Evolutionary conservation across 53 echinoderm and acorn worm genomes (phyloP).

Genomic region (Patiria pectinifera): DNA sequence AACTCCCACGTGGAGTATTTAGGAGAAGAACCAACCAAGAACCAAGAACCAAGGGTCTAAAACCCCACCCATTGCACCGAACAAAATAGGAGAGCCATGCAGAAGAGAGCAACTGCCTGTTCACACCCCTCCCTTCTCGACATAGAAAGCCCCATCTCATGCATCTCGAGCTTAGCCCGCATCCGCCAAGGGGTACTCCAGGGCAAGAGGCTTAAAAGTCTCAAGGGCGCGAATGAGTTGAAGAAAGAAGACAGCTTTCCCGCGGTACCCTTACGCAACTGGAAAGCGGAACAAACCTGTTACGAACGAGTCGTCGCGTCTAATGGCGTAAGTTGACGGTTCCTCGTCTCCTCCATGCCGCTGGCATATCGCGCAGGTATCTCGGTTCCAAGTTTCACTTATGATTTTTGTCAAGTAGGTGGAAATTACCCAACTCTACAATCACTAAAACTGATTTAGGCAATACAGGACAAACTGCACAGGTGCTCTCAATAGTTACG

Average conservation of each 20-base stretch:
- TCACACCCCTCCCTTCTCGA: too few relatives aligned
- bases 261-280: background rate
- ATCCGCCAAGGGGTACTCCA: background rate
- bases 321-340: background rate
- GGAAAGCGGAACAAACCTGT: slow-evolving; percentile 8
- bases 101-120: too few relatives aligned
- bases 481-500: background rate
- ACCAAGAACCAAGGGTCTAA: too few relatives aligned
- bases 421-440: background rate
- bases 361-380: background rate
- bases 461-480: background rate
- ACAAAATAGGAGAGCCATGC: too few relatives aligned
- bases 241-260: background rate
- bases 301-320: background rate
- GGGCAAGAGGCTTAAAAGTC: background rate
- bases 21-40: too few relatives aligned
- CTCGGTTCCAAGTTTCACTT: background rate
- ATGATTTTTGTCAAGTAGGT: background rate
- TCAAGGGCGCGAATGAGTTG: background rate
- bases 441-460: background rate
- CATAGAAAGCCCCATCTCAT: too few relatives aligned
- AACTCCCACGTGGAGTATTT: too few relatives aligned
- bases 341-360: background rate
- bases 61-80: too few relatives aligned
- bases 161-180: too few relatives aligned